Evolutionary conservation across 2,797 vertebrate species (phyloP), one percentile per base, ranked within the genome.

Genomic region (Poeciliopsis paucimaculata): DNA sequence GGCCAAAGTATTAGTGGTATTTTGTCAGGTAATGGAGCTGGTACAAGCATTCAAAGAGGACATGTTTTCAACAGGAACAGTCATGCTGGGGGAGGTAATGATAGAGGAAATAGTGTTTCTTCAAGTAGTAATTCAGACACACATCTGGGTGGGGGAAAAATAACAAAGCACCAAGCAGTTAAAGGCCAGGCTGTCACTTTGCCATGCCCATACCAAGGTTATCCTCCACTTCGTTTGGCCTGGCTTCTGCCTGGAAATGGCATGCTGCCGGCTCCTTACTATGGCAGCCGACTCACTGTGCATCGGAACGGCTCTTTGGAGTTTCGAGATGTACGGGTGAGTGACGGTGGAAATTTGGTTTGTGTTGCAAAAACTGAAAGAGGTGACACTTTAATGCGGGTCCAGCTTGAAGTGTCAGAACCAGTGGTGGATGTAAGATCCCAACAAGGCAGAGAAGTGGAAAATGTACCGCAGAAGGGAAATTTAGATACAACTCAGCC

Each of bases 241-340:
- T 99, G 98, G 98, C 94, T 97, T 46, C 94, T 99, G 41, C 97
- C 97, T 0, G 96, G 97, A 76, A 97, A 98, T 4, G 95, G 97
- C 0, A 92, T 98, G 13, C 90, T 99, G 47, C 96, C 97, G 0
- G 96, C 97, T 15, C 98, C 98, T 0, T 98, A 98, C 90, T 96
- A 96, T 0, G 97, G 98, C 26, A 96, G 93, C 78, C 94, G 98
- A 71, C 93, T 98, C 39, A 96, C 95, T 0, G 97, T 99, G 41
- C 95, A 98, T 83, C 94, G 90, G 51, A 99, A 99, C 0, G 98
- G 98, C 4, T 97, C 98, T 0, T 77, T 99, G 86, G 98, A 99
- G 88, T 95, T 99, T 46, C 94, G 92, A 28, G 91, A 80, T 0
- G 89, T 97, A 66, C 91, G 95, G 4, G 80, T 53, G 16, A 96